phyloP scores from a whole-genome alignment of 1,140 invertebrate genomes.

The Apis florea region DNA sequence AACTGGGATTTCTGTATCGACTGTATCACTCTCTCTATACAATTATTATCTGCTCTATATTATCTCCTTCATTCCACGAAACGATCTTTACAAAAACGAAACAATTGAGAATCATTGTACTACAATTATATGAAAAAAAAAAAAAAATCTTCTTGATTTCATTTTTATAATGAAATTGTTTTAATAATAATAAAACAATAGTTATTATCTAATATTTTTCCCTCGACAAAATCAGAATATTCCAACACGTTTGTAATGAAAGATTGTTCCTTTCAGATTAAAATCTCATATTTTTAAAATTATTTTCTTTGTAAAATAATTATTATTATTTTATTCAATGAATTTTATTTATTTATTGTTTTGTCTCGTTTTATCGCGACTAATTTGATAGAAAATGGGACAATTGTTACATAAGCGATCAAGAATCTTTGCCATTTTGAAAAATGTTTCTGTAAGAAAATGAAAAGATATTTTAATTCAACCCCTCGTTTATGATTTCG shows the following conservation, averaged over 20 bases:
- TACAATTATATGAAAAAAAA: not conserved
- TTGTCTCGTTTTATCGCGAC: slow-evolving; percentile 44
- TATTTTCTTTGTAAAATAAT: no score
- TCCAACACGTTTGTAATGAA: no score
- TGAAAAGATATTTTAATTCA: not conserved
- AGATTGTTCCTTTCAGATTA: no score
- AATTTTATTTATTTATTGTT: not conserved
- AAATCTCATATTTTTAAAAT: no score
- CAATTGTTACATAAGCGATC: slow-evolving; percentile 29
- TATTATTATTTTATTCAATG: not conserved
- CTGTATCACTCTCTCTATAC: slow-evolving; percentile 19
- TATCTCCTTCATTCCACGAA: not conserved
- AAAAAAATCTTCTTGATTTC: not conserved
- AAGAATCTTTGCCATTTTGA: not conserved
- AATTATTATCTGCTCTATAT: not conserved
- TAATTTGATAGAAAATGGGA: slow-evolving; percentile 30
- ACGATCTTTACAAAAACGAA: not conserved
- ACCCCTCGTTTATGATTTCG: not conserved
- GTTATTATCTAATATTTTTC: not conserved
- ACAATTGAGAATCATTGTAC: not conserved
- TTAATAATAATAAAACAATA: not conserved
- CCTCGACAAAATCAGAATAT: not conserved
- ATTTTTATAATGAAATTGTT: slow-evolving; percentile 2
- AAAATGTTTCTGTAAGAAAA: not conserved
- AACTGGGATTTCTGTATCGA: slow-evolving; percentile 40